A percentile compares a stretch with the other conserved stretches of the same genome.
phyloP scores from a whole-genome alignment of 2,113 vertebrate genomes.

The Crotalus tigris region DNA sequence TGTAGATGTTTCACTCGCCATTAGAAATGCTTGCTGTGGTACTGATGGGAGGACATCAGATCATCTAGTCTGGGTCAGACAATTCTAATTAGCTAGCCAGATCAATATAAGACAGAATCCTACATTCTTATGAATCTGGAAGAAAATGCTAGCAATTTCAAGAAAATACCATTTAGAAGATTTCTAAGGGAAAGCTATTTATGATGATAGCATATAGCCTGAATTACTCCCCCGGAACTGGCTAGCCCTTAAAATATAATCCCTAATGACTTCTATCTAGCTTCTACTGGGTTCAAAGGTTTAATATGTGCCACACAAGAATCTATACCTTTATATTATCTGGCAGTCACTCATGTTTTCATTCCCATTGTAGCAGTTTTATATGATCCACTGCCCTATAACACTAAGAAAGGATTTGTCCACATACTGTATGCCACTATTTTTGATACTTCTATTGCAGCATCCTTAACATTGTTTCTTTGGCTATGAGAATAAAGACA shows the following conservation, averaged over 20 bases:
- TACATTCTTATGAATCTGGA: neutral
- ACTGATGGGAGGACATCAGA: neutral
- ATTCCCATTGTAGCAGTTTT: conserved; percentile 3
- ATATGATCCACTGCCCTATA: conserved; percentile 1
- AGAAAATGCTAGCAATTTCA: neutral
- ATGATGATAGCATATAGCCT: neutral
- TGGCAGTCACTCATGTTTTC: conserved; percentile 28
- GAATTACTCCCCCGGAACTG: neutral
- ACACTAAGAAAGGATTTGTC: conserved; percentile 11
- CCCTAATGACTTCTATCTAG: neutral
- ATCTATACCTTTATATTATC: conserved; percentile 31
- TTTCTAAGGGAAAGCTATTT: neutral
- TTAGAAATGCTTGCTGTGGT: neutral
- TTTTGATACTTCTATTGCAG: neutral
- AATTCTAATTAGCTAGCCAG: neutral
- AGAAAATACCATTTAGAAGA: conserved; percentile 1
- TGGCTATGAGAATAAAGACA: neutral
- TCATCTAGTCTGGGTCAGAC: neutral
- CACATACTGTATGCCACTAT: neutral
- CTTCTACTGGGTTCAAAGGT: conserved; percentile 13
- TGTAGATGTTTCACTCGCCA: neutral
- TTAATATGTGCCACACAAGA: neutral
- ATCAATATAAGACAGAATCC: neutral
- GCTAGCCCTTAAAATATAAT: neutral
- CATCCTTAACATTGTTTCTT: conserved; percentile 49